Conservation (phyloP, 2,888 invertebrate genomes). For the Psococerastis gibbosa region DNA sequence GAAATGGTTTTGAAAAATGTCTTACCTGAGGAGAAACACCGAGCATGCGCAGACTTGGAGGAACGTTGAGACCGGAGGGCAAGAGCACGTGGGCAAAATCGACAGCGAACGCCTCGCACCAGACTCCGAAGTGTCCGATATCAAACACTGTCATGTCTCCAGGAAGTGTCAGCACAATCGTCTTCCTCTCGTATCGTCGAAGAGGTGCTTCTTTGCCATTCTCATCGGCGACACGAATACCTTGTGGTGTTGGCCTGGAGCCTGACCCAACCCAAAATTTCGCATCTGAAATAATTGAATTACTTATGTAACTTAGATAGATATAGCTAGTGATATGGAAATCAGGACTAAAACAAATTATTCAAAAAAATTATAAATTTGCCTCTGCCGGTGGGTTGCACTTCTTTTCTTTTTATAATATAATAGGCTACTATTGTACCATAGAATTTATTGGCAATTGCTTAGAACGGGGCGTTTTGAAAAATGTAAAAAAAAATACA, state of each 20-base stretch:
- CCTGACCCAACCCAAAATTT: conserved; percentile 88
- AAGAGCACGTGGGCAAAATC: conserved; percentile 77
- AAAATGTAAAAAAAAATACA: too few relatives aligned
- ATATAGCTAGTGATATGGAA: background rate
- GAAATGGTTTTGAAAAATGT: too few relatives aligned
- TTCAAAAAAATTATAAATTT: conserved; percentile 7
- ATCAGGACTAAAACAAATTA: too few relatives aligned
- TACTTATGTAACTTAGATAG: background rate
- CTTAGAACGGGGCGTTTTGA: too few relatives aligned
- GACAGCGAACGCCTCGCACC: conserved; percentile 85
- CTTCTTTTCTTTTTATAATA: conserved; percentile 9
- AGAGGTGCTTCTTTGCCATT: conserved; percentile 69
- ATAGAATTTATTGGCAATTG: too few relatives aligned
- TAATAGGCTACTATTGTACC: too few relatives aligned
- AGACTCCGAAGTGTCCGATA: conserved; percentile 80
- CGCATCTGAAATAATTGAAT: conserved; percentile 42
- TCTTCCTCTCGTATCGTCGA: conserved; percentile 64
- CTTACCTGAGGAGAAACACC: conserved; percentile 87
- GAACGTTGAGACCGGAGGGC: conserved; percentile 57
- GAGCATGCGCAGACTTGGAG: conserved; percentile 81
- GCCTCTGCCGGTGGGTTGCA: conserved; percentile 6
- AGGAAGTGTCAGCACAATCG: conserved; percentile 74
- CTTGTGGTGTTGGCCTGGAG: conserved; percentile 58
- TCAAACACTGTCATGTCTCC: conserved; percentile 79
- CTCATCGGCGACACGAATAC: conserved; percentile 74